Conservation (phyloP, 1,140 invertebrate species). For the Drosophila pseudoananassae region DNA sequence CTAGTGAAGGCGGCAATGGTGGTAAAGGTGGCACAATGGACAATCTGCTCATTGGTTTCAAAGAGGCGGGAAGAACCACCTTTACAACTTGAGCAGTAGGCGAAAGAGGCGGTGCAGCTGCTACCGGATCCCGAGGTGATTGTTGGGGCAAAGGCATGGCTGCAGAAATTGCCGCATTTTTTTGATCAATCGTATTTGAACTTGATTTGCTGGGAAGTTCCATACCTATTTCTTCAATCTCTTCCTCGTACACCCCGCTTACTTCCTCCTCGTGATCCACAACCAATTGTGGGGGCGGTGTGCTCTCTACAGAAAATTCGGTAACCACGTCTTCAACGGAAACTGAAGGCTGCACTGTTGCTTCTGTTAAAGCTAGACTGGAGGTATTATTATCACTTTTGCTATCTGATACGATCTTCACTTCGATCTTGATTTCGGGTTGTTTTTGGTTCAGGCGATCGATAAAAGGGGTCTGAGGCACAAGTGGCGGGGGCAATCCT, state of each 20-base stretch:
- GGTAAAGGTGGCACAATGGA: conserved; percentile 66
- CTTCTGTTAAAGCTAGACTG: conserved; percentile 7
- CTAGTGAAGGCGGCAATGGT: conserved; percentile 40
- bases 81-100: conserved; percentile 54
- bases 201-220: neutral
- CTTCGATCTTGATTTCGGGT: conserved; percentile 82
- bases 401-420: conserved; percentile 78
- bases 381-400: conserved; percentile 53
- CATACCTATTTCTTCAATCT: conserved; percentile 58
- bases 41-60: conserved; percentile 52
- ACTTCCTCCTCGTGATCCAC: conserved; percentile 82
- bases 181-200: neutral
- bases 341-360: conserved; percentile 21
- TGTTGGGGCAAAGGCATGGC: conserved; percentile 2
- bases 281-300: conserved; percentile 54
- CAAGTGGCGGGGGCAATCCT: conserved; percentile 64
- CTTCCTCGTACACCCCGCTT: conserved; percentile 55
- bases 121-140: neutral
- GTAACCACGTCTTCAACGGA: conserved; percentile 61
- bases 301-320: conserved; percentile 64
- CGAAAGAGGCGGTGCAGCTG: conserved; percentile 4
- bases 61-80: conserved; percentile 54
- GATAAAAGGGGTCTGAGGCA: conserved; percentile 73
- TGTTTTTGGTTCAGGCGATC: conserved; percentile 80
- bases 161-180: neutral